phyloP scores from a whole-genome alignment of 2,888 invertebrate species.

The Drosophila anomalipes region DNA sequence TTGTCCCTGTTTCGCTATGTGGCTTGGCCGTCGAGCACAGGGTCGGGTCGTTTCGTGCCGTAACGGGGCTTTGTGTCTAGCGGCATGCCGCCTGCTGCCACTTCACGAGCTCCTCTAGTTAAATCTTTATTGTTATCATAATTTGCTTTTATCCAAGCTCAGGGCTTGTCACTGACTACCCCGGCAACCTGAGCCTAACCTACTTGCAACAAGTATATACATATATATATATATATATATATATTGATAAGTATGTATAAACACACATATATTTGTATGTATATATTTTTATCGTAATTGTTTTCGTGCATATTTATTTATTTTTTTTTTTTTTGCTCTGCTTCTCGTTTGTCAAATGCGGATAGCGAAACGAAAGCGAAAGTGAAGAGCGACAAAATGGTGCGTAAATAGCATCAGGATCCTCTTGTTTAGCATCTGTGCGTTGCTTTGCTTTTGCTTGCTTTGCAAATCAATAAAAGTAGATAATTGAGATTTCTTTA shows the following conservation, averaged over 20 bases:
- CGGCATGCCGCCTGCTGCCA: constrained; percentile 75
- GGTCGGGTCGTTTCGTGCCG: constrained; percentile 11
- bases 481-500: constrained; percentile 81
- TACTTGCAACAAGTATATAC: constrained; percentile 37
- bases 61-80: constrained; percentile 60
- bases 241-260: constrained; percentile 8
- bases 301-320: constrained; percentile 72
- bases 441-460: constrained; percentile 43
- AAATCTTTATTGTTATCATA: constrained; percentile 82
- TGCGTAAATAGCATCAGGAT: constrained; percentile 75
- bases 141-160: constrained; percentile 81
- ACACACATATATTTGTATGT: background rate
- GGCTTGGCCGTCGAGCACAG: constrained; percentile 28
- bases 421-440: constrained; percentile 61
- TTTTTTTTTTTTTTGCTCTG: background rate
- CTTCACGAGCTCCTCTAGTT: constrained; percentile 74
- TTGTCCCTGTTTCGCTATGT: constrained; percentile 74
- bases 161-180: constrained; percentile 65
- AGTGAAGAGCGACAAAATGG: constrained; percentile 71
- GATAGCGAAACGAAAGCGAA: constrained; percentile 39
- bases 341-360: constrained; percentile 37
- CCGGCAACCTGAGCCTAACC: constrained; percentile 52
- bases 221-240: constrained; percentile 16
- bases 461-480: constrained; percentile 78
- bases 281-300: constrained; percentile 78